Evolutionary conservation across 2,888 invertebrate genomes (phyloP).

Genomic region (Apotomis betuletana): DNA sequence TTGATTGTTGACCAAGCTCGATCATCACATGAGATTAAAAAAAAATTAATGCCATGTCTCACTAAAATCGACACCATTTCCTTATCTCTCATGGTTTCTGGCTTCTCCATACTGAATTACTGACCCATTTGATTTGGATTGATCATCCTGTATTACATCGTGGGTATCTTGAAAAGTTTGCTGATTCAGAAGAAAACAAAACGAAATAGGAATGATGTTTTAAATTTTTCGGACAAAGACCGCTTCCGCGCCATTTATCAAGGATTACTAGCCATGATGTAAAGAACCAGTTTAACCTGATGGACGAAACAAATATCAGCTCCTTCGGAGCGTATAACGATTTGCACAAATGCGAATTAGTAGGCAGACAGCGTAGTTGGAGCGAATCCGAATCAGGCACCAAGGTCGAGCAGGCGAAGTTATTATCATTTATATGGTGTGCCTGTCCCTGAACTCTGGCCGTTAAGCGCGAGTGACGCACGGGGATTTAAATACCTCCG

Average conservation of each 20-base stretch:
- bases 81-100: too few species aligned
- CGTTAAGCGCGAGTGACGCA: slow-evolving; percentile 73
- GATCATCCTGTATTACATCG: too few species aligned
- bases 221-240: too few species aligned
- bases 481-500: slow-evolving; percentile 70
- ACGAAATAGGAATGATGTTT: too few species aligned
- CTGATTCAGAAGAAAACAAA: too few species aligned
- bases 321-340: slow-evolving; percentile 44
- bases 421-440: slow-evolving; percentile 79
- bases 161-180: too few species aligned
- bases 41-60: too few species aligned
- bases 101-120: too few species aligned
- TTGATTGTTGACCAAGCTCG: too few species aligned
- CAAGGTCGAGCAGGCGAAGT: slow-evolving; percentile 72
- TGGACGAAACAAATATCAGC: slow-evolving; percentile 7
- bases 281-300: slow-evolving; percentile 8
- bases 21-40: too few species aligned
- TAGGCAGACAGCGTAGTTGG: slow-evolving; percentile 76
- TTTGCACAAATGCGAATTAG: slow-evolving; percentile 58
- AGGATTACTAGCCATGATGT: slow-evolving; percentile 5
- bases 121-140: too few species aligned
- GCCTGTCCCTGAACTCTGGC: slow-evolving; percentile 78
- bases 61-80: too few species aligned
- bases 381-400: slow-evolving; percentile 78
- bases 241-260: background rate